Evolutionary conservation across 2,113 vertebrate species (phyloP).

Genomic region (Rhineura floridana): DNA sequence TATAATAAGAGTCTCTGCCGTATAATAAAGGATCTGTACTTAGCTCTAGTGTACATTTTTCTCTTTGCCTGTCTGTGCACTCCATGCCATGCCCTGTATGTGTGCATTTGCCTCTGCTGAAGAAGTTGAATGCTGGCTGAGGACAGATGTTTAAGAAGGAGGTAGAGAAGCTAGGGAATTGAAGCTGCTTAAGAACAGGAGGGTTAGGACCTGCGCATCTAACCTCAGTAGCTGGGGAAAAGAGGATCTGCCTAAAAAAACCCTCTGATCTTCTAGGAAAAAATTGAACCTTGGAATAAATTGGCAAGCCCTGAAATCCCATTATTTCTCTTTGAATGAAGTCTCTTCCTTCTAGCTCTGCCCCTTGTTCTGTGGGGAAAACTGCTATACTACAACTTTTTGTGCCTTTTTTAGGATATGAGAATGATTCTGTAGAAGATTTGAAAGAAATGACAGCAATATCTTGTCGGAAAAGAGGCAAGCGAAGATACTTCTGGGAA

Average conservation of each 20-base stretch:
- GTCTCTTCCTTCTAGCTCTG: neutral
- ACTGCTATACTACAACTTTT: neutral
- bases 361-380: neutral
- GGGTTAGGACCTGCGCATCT: neutral
- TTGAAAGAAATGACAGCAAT: slow-evolving; percentile 92
- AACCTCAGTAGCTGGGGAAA: neutral
- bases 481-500: slow-evolving; percentile 97
- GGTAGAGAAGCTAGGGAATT: neutral
- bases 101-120: neutral
- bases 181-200: neutral
- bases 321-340: neutral
- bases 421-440: slow-evolving; percentile 92
- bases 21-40: neutral
- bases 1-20: neutral
- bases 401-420: slow-evolving; percentile 83
- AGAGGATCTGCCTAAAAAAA: neutral
- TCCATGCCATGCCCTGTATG: neutral
- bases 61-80: neutral
- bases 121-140: neutral
- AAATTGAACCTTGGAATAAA: neutral
- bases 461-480: slow-evolving; percentile 92
- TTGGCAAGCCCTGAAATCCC: neutral
- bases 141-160: neutral
- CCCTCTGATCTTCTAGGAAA: neutral
- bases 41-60: neutral